These are phyloP conservation scores for Prolemur simus DNA, from an alignment of 2,113 vertebrate species.

Conservation along the genomic window DNA sequence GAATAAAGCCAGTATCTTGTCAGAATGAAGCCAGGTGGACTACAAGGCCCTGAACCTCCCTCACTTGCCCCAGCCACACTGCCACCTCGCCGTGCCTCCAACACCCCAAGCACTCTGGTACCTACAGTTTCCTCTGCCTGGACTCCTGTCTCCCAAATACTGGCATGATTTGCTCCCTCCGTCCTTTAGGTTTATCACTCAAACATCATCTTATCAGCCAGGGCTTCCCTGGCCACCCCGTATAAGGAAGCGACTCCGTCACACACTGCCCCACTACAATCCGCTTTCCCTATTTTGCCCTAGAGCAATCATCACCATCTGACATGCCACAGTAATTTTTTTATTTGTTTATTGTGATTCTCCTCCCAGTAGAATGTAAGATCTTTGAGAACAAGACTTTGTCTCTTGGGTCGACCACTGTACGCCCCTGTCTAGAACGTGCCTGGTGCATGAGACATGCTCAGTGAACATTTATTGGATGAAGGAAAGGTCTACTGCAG, in stretches of 20 bases:
- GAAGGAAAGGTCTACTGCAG: neutral
- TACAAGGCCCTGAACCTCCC: neutral
- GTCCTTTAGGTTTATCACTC: neutral
- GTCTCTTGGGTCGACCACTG: neutral
- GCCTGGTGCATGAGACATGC: neutral
- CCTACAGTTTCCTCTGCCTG: neutral
- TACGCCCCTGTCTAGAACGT: neutral
- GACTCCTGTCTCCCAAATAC: no score
- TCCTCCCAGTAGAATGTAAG: neutral
- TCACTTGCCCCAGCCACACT: neutral
- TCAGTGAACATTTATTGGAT: neutral
- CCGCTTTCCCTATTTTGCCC: no score
- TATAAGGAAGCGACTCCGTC: neutral
- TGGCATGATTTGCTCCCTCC: neutral
- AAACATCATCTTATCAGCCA: neutral
- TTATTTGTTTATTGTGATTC: neutral
- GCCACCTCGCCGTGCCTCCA: neutral
- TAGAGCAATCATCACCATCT: neutral
- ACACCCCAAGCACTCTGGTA: neutral
- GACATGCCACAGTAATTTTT: neutral
- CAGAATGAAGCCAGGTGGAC: neutral
- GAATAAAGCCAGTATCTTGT: neutral
- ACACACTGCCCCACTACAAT: accelerated
- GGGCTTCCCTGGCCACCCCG: neutral
- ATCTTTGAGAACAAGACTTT: neutral